Conservation (phyloP, 2,113 vertebrate genomes). For the Platycercus adscitus region DNA sequence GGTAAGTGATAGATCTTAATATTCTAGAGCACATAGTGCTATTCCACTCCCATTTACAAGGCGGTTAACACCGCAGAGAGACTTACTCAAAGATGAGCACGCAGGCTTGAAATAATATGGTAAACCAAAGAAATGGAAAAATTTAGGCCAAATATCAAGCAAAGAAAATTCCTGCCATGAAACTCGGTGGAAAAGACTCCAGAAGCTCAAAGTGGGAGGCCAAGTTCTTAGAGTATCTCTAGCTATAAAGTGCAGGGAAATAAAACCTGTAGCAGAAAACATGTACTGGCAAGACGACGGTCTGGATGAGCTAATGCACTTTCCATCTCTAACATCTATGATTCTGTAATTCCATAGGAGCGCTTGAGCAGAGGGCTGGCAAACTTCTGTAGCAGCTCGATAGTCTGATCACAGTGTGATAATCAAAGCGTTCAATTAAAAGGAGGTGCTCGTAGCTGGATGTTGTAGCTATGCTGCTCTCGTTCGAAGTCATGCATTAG, state of each 20-base stretch:
- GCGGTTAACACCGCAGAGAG: background rate
- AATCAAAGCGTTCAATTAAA: background rate
- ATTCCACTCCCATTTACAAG: background rate
- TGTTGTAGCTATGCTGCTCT: background rate
- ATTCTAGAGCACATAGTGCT: background rate
- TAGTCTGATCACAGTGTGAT: background rate
- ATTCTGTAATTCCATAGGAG: constrained; percentile 26
- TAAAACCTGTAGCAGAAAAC: background rate
- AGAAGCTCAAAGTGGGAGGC: background rate
- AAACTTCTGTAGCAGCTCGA: background rate
- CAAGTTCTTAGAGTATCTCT: constrained; percentile 8
- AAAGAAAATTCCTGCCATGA: background rate
- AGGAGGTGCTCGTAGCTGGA: background rate
- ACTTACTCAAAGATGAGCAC: background rate
- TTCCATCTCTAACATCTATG: constrained; percentile 53
- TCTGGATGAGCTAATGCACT: constrained; percentile 51
- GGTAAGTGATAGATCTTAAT: background rate
- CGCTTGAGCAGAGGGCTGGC: background rate
- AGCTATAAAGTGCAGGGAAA: background rate
- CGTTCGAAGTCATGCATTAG: background rate
- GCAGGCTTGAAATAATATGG: background rate
- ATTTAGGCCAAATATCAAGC: background rate
- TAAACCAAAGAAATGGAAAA: constrained; percentile 28
- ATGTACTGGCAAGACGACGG: background rate
- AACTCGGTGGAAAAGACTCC: background rate